A percentile compares a stretch with the other conserved stretches of the same genome.
Conservation (phyloP, 2,888 invertebrate genomes). For the Tipula confusa region DNA sequence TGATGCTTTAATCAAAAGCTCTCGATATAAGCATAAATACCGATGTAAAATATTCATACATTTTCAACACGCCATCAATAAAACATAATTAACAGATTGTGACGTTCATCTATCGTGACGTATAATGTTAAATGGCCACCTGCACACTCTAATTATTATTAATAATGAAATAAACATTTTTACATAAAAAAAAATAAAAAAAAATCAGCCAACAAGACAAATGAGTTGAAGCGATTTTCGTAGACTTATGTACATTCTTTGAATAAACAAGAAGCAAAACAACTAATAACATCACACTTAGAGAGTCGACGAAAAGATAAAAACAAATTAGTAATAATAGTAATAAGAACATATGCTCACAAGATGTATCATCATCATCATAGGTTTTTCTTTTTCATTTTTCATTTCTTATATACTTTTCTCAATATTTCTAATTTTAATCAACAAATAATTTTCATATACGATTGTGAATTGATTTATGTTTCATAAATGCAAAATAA, state of each 20-base stretch:
- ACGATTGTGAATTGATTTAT: conserved; percentile 25
- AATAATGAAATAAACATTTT: neutral
- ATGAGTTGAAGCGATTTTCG: neutral
- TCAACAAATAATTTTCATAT: conserved; percentile 25
- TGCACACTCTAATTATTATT: neutral
- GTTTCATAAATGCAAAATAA: conserved; percentile 15
- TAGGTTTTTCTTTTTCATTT: conserved; percentile 12
- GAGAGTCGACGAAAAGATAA: neutral
- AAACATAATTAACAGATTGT: neutral
- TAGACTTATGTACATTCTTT: neutral
- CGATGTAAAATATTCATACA: too few species aligned
- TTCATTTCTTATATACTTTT: conserved; percentile 13
- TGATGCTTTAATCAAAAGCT: too few species aligned
- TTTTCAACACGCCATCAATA: too few species aligned
- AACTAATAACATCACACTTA: neutral
- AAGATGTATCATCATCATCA: neutral
- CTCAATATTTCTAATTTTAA: conserved; percentile 16
- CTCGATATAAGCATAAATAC: too few species aligned
- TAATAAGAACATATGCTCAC: conserved; percentile 20
- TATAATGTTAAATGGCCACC: neutral
- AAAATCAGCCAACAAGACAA: neutral
- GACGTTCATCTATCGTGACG: neutral
- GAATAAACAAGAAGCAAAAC: neutral
- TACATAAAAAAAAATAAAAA: neutral
- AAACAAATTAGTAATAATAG: conserved; percentile 6